Base-by-base conservation (phyloP, 2,888 invertebrate species). In the Cyaniris semiargus region DNA sequence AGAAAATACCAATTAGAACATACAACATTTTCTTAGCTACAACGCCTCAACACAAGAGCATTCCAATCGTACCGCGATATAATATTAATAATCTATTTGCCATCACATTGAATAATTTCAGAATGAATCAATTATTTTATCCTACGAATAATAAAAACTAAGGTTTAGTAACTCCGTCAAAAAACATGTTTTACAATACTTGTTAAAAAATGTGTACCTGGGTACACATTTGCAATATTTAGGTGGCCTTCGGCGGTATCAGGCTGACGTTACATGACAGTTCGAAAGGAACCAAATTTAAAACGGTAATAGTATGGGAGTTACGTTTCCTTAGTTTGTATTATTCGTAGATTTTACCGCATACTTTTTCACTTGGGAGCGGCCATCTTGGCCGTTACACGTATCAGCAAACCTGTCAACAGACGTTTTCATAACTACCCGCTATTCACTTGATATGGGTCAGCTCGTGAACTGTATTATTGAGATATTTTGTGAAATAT, bases 331-430 rank as follows among this genome's bases (percentile, higher is more conserved):
- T n/a, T n/a, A n/a, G n/a, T n/a, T n/a, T n/a, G n/a, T n/a, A n/a
- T n/a, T n/a, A n/a, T n/a, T n/a, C n/a, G n/a, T n/a, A n/a, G n/a
- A 60, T 13, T 23, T 60, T 31, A 60, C 60, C 60, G 6, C 5
- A 31, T 10, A 60, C 60, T 15, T 7, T 7, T 66, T 66, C 27
- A 66, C 27, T 27, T 18, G 1, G 15, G 6, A 6, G 15, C 23
- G 27, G 23, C 27, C 74, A 74, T 44, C 23, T 53, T 74, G 53
- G 74, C 15, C 8, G 44, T 74, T 23, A 38, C 27, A 53, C 23
- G 27, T 53, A 53, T 74, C 74, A 53, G 48, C 53, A 15, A 48
- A 74, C 74, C 53, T 23, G 53, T 74, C 53, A 48, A 10, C 48
- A 53, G 48, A 53, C 18, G 44, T 53, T 48, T 60, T 5, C 18